phyloP scores from a whole-genome alignment of 2,113 vertebrate genomes.

The pig (Sus scrofa) region T2T-Sscrofa CM001155.3:9187501-9188000 shows the following conservation, averaged over 20 bases:
- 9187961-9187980: background rate
- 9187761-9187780: background rate
- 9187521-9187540: background rate
- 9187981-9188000: background rate
- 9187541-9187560: background rate
- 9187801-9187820: too few relatives aligned
- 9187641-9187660: background rate
- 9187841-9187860: background rate
- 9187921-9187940: background rate
- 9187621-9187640: background rate
- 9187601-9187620: too few relatives aligned
- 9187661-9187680: background rate
- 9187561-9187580: background rate
- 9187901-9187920: background rate
- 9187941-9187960: rapidly evolving
- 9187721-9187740: background rate
- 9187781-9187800: background rate
- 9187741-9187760: too few relatives aligned
- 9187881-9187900: background rate
- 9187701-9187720: background rate
- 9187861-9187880: background rate
- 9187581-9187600: background rate
- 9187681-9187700: too few relatives aligned
- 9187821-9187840: rapidly evolving
- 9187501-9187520: background rate